Conservation (phyloP, 2,888 invertebrate genomes). For the Sarcophaga subvicina region DNA sequence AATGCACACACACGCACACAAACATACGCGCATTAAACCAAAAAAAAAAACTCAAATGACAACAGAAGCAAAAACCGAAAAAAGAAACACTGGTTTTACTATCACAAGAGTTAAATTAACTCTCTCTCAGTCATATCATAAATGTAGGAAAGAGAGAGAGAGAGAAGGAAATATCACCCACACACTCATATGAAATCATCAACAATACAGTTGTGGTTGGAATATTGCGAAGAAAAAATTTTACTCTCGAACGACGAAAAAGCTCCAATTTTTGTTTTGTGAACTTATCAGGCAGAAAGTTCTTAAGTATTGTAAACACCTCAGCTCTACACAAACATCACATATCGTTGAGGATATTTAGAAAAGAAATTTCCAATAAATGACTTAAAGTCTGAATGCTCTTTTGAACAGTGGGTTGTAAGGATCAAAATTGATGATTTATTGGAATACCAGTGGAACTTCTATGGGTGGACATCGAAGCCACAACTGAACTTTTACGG, state of each 20-base stretch:
- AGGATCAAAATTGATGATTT: not conserved
- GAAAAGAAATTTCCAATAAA: conserved; percentile 43
- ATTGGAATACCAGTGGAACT: no score
- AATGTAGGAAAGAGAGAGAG: not conserved
- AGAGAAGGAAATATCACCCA: not conserved
- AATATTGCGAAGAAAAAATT: conserved; percentile 13
- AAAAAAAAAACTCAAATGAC: conserved; percentile 35
- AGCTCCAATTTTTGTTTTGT: conserved; percentile 17
- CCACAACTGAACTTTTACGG: no score
- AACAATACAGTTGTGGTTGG: not conserved
- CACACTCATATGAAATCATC: not conserved
- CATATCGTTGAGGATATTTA: not conserved
- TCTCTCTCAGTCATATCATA: not conserved
- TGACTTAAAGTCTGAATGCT: conserved; percentile 26
- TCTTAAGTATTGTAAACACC: not conserved
- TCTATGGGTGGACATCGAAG: no score
- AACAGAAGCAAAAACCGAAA: conserved; percentile 34
- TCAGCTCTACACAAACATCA: not conserved
- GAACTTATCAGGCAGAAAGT: conserved; percentile 55
- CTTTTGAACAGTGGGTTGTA: conserved; percentile 27
- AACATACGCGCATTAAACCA: not conserved
- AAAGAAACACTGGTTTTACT: conserved; percentile 35
- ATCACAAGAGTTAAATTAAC: conserved; percentile 46
- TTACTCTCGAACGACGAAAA: conserved; percentile 11
- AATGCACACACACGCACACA: conserved; percentile 43